A percentile compares a stretch with the other conserved stretches of the same genome.
Conservation (phyloP, 2,113 vertebrate species). For the Pluvialis apricaria region DNA sequence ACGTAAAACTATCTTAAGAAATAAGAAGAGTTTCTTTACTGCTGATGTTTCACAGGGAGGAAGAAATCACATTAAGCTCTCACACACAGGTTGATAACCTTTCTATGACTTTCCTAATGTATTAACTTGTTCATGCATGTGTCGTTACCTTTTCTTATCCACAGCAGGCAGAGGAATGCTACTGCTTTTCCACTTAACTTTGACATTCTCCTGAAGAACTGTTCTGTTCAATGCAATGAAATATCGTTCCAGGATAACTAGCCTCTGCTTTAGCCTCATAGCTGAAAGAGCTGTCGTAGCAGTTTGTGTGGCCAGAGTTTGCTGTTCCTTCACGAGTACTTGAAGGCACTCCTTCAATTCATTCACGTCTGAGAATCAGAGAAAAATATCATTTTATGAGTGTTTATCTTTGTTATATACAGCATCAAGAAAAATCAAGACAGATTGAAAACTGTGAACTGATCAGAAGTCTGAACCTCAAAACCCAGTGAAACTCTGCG, state of each 20-base stretch:
- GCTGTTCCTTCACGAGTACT: conserved; percentile 93
- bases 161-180: conserved; percentile 79
- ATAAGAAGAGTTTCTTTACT: background rate
- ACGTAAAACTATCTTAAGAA: background rate
- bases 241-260: conserved; percentile 93
- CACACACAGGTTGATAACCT: background rate
- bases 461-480: background rate
- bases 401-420: background rate
- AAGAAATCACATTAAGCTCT: background rate
- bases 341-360: conserved; percentile 93
- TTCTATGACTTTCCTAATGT: background rate
- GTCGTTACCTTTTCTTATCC: conserved; percentile 90
- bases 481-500: background rate
- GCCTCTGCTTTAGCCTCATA: conserved; percentile 88
- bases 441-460: background rate
- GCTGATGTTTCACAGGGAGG: background rate
- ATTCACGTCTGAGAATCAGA: conserved; percentile 76
- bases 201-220: conserved; percentile 91
- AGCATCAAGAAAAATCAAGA: background rate
- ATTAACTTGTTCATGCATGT: background rate
- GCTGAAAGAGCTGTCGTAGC: conserved; percentile 93
- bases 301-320: conserved; percentile 84
- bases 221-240: conserved; percentile 95
- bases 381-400: background rate
- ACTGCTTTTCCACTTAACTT: conserved; percentile 88